Evolutionary conservation across 2,797 vertebrate species (phyloP), one percentile per base, ranked within the genome.

Genomic region (Clamator glandarius): DNA sequence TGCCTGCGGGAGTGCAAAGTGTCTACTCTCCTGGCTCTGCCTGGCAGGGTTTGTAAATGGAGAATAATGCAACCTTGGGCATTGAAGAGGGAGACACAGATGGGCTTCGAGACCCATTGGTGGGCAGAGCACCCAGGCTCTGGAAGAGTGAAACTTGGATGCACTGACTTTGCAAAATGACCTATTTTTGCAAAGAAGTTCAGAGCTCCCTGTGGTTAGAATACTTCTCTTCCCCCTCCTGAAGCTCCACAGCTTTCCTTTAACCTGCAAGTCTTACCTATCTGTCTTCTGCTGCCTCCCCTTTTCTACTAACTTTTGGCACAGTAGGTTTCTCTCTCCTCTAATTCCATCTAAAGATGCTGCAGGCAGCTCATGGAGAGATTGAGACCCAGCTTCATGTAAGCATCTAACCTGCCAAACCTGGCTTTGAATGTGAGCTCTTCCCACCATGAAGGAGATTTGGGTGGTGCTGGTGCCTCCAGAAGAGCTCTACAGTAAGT

Each of bases 61-160:
- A 67, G 64, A 74, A 24, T 36, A 79, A 8, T 33, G 58, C 35
- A 51, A 26, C 36, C 61, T 21, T 20, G 13, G 75, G 61, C 25
- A 31, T 6, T n/a, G 5, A 28, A n/a, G 36, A 51, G 44, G 18
- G 52, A 67, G 9, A 44, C 48, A 7, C 3, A 7, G 57, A 12
- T 20, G 57, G 68, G 55, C 24, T 69, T 48, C 0, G 3, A 48
- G 61, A 19, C 9, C 21, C 50, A 35, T 35, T 0, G 0, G 13
- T 16, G 69, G 39, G 52, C 57, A 80, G 57, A 55, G 55, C 63
- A 67, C 39, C 48, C 23, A 3, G 19, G 5, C 11, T 36, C 51
- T 19, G 48, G 21, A 19, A n/a, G 26, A 24, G 12, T 3, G 33
- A 74, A 62, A 5, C 39, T 5, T 36, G 46, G 31, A 6, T 3